A percentile compares a stretch with the other conserved stretches of the same genome.
Conservation (phyloP, 2,888 invertebrate genomes). For the Latrodectus hesperus region DNA sequence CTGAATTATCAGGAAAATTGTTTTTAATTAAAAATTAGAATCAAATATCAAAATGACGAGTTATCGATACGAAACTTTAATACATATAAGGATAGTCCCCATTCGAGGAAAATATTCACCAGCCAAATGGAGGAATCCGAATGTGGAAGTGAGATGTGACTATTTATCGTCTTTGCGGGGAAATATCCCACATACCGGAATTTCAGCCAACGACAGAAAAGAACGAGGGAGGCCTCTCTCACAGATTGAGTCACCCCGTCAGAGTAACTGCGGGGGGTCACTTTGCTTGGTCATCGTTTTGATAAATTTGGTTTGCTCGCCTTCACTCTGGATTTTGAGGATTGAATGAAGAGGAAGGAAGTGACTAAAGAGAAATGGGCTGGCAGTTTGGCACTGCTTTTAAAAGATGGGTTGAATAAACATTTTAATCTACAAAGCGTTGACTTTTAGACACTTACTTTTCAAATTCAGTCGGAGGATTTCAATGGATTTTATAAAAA, state of each 20-base stretch:
- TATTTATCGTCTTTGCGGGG: conserved; percentile 50
- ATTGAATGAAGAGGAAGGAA: not conserved
- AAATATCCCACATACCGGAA: conserved; percentile 25
- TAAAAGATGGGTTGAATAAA: conserved; percentile 6
- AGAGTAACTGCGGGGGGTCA: conserved; percentile 28
- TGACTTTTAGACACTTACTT: not conserved
- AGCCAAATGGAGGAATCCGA: conserved; percentile 12
- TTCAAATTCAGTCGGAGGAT: not conserved
- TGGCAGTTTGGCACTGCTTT: conserved; percentile 23
- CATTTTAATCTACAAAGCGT: not conserved
- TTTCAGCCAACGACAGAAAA: conserved; percentile 32
- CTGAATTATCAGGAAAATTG: too few relatives aligned
- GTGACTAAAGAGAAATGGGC: conserved; percentile 9
- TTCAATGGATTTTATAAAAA: not conserved
- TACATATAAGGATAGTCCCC: not conserved
- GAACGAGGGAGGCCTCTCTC: conserved; percentile 13
- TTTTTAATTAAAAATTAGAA: too few relatives aligned
- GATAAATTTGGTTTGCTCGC: conserved; percentile 48
- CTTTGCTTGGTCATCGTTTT: conserved; percentile 59
- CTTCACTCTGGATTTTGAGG: not conserved
- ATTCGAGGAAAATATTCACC: not conserved
- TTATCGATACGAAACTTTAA: not conserved
- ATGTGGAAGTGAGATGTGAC: conserved; percentile 50
- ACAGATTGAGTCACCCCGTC: conserved; percentile 56
- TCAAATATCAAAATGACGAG: too few relatives aligned